A percentile compares a stretch with the other conserved stretches of the same genome.
phyloP scores from a whole-genome alignment of 2,797 vertebrate species.

The Morus bassanus region DNA sequence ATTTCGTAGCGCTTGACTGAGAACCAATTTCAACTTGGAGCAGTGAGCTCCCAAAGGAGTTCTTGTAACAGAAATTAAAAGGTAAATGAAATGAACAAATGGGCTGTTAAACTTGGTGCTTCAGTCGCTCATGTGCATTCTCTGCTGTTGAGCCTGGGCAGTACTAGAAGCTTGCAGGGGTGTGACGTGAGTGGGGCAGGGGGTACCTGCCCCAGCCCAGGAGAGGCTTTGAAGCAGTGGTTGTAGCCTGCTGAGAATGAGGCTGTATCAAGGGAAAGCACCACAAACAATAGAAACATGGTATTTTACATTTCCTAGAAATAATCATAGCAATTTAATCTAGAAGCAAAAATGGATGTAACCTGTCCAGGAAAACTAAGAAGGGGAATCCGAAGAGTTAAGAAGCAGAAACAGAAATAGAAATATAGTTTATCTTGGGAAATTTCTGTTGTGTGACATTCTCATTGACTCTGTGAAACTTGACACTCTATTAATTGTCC shows the following conservation, averaged over 20 bases:
- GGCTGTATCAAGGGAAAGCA: background rate
- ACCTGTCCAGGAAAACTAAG: background rate
- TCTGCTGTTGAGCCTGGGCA: background rate
- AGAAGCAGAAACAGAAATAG: background rate
- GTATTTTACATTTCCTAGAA: accelerated
- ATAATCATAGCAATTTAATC: background rate
- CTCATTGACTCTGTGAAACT: background rate
- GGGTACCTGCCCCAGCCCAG: background rate
- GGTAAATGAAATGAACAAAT: background rate
- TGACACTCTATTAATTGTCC: background rate
- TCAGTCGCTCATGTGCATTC: background rate
- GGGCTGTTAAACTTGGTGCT: background rate
- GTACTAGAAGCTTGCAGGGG: background rate
- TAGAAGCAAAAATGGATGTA: background rate
- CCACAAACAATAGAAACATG: accelerated
- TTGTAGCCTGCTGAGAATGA: background rate
- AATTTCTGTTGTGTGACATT: background rate
- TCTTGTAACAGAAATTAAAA: background rate
- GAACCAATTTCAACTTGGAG: background rate
- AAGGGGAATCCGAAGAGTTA: background rate
- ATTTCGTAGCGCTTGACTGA: background rate
- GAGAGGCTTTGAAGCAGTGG: background rate
- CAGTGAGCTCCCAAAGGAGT: background rate
- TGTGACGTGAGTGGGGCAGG: background rate
- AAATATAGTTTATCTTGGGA: background rate